Conservation (phyloP, 2,113 vertebrate genomes). For the Galemys pyrenaicus region DNA sequence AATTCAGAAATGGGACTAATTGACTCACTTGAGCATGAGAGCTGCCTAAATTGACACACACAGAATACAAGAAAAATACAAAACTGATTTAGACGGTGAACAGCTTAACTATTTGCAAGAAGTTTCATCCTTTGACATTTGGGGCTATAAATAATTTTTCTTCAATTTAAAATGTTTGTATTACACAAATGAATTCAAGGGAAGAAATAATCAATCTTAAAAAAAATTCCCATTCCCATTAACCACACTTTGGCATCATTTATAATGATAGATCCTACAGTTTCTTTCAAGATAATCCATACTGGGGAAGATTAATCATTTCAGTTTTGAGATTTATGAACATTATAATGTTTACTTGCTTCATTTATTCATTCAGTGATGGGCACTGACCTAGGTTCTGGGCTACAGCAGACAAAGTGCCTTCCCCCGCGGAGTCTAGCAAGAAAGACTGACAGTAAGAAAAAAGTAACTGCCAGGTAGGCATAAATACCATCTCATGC, state of each 20-base stretch:
- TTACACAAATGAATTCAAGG: conserved; percentile 57
- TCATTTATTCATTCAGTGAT: conserved; percentile 47
- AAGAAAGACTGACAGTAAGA: conserved; percentile 26
- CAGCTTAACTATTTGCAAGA: conserved; percentile 28
- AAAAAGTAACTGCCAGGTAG: conserved; percentile 31
- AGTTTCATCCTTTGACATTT: conserved; percentile 40
- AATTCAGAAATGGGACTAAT: not conserved
- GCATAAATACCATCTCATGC: not conserved
- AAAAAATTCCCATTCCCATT: not conserved
- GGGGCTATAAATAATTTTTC: conserved; percentile 32
- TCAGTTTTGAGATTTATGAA: conserved; percentile 48
- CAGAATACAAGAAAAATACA: not conserved
- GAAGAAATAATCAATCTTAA: conserved; percentile 4
- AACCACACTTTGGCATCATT: conserved; percentile 34
- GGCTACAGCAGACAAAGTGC: not conserved
- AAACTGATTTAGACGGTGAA: conserved; percentile 3
- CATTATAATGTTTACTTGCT: conserved; percentile 47
- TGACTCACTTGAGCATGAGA: conserved; percentile 15
- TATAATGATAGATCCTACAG: conserved; percentile 36
- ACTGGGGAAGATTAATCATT: conserved; percentile 25
- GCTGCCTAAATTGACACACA: conserved; percentile 48
- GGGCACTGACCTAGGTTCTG: conserved; percentile 8
- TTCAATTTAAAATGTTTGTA: conserved; percentile 50
- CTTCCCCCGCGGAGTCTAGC: not conserved
- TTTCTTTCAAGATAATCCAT: conserved; percentile 57